Base-by-base conservation (phyloP, 2,888 invertebrate genomes). In the Ichneumoninae sp. region DNA sequence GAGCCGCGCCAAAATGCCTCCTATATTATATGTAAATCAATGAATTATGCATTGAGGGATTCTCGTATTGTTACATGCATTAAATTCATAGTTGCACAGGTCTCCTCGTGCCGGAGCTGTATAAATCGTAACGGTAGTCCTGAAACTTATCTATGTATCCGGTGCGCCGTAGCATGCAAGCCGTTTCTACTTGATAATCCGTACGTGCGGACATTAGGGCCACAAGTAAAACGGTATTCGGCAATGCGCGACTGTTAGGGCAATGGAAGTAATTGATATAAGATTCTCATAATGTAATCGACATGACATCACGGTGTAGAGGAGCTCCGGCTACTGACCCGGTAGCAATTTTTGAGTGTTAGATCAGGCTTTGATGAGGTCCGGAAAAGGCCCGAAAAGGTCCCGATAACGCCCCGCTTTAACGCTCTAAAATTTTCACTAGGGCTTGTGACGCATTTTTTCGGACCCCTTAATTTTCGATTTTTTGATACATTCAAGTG, bases 181-280 rank as follows among this genome's bases (percentile, higher is more conserved):
- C 71, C 22, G 66, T 57, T 57, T 87, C 86, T 81, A 87, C 88
- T 89, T 87, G 89, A 89, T 91, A 90, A 91, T 85, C 87, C 86
- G 87, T 89, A 88, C 89, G 89, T 89, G 90, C 87, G 85, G 86
- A 87, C 88, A 90, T 90, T 88, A 89, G 85, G 74, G 83, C n/a
- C 73, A 84, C 76, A 83, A 86, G 44, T 70, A 71, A 77, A 77
- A 68, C 47, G 44, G 36, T 71, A 65, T 57, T 66, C 47, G 26
- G 19, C 54, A 57, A 71, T 76, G 33, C 63, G 50, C 63, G 54
- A 82, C 71, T 66, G 52, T 66, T 77, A 66, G 70, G 44, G 60
- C 82, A 66, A 71, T 50, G 60, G 8, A 50, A 57, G 40, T 36
- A 10, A 71, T 36, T 54, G 52, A 54, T 19, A 54, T 54, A 19